phyloP scores from a whole-genome alignment of 2,888 invertebrate species.

The Mythimna ferrago region DNA sequence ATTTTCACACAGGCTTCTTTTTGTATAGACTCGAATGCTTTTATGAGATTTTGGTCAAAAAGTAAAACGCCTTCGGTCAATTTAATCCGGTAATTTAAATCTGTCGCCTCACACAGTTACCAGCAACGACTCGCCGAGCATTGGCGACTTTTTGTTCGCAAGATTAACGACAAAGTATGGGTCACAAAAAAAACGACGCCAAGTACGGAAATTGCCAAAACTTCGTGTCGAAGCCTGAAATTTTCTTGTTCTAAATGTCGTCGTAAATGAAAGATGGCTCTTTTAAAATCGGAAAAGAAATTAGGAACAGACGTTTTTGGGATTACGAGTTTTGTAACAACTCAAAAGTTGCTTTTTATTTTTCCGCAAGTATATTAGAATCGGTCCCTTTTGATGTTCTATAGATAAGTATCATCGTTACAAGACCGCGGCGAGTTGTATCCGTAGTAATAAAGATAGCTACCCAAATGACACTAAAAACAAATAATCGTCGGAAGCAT shows the following conservation, averaged over 20 bases:
- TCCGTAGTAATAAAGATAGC: constrained; percentile 55
- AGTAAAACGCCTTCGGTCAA: constrained; percentile 69
- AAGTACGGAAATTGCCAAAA: constrained; percentile 89
- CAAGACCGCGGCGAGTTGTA: constrained; percentile 55
- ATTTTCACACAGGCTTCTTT: constrained; percentile 9
- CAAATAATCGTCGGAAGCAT: constrained; percentile 54
- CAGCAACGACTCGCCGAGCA: constrained; percentile 81
- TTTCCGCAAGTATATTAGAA: constrained; percentile 63
- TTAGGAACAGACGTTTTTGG: constrained; percentile 89
- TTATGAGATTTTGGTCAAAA: constrained; percentile 59
- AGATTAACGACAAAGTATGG: constrained; percentile 89
- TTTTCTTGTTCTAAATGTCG: constrained; percentile 90
- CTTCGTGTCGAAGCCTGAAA: constrained; percentile 89
- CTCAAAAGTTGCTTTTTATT: constrained; percentile 77
- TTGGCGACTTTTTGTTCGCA: constrained; percentile 86
- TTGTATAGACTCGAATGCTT: constrained; percentile 40
- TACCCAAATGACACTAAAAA: constrained; percentile 54
- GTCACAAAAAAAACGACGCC: constrained; percentile 87
- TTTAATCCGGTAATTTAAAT: constrained; percentile 82
- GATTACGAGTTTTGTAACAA: constrained; percentile 87
- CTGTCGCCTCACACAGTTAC: constrained; percentile 81
- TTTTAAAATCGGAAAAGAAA: constrained; percentile 90
- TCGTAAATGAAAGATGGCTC: constrained; percentile 90
- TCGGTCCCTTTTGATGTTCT: constrained; percentile 32
- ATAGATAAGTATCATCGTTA: constrained; percentile 50